A percentile compares a stretch with the other conserved stretches of the same genome.
phyloP scores from a whole-genome alignment of 2,113 vertebrate species.

The Gavialis gangeticus region DNA sequence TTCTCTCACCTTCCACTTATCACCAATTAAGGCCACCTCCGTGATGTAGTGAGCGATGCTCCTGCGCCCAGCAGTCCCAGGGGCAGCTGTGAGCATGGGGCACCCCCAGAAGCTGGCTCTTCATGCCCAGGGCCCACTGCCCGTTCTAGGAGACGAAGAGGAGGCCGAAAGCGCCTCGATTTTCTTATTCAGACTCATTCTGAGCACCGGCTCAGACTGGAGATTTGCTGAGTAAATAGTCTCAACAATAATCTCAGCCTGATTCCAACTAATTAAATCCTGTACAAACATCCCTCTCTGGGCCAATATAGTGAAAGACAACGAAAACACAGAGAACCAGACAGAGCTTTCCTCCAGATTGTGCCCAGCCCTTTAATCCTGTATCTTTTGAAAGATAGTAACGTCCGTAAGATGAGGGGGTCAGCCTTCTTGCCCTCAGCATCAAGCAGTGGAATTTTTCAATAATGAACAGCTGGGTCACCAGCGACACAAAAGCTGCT shows the following conservation, averaged over 20 bases:
- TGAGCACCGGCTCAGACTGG: conserved; percentile 87
- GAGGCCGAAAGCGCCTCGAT: conserved; percentile 63
- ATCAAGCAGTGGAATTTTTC: conserved; percentile 97
- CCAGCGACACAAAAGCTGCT: conserved; percentile 93
- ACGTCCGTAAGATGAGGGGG: conserved; percentile 91
- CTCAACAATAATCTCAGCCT: conserved; percentile 90
- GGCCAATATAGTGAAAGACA: conserved; percentile 86
- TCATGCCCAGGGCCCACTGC: neutral
- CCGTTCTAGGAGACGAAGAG: conserved; percentile 52
- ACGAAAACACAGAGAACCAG: conserved; percentile 82
- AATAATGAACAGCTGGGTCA: conserved; percentile 99
- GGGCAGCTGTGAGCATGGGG: conserved; percentile 22
- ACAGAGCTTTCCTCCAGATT: conserved; percentile 88
- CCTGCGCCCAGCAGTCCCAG: conserved; percentile 14
- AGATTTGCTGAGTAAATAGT: conserved; percentile 94
- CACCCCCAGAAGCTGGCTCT: neutral
- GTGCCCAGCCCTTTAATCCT: conserved; percentile 91
- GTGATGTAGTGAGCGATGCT: neutral
- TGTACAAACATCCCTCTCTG: conserved; percentile 94
- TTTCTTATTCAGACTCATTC: conserved; percentile 82
- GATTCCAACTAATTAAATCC: conserved; percentile 98
- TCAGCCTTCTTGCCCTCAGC: conserved; percentile 90
- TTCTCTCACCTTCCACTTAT: conserved; percentile 16
- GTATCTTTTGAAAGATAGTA: conserved; percentile 94
- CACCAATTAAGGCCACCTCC: conserved; percentile 13